Conservation (phyloP, 1,140 invertebrate genomes). For the Condylostylus longicornis region DNA sequence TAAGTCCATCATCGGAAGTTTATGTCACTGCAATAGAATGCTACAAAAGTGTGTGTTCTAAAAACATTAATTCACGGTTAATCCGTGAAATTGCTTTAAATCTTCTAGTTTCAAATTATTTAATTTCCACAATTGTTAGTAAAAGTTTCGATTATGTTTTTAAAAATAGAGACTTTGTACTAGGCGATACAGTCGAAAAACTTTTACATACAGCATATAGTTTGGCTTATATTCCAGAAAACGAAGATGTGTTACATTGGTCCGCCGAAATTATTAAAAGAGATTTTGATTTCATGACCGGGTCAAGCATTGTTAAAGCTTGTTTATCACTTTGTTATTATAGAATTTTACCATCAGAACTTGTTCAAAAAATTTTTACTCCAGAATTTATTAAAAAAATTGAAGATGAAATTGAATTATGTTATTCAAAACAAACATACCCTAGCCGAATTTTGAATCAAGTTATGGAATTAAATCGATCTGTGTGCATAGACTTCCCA, state of each 20-base stretch:
- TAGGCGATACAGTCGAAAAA: constrained; percentile 35
- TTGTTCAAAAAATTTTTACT: constrained; percentile 38
- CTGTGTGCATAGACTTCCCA: constrained; percentile 45
- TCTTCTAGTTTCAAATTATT: constrained; percentile 23
- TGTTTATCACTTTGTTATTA: constrained; percentile 35
- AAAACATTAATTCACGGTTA: constrained; percentile 29
- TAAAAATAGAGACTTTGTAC: constrained; percentile 24
- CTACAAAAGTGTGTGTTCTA: constrained; percentile 13
- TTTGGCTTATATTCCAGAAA: constrained; percentile 33
- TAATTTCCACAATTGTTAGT: constrained; percentile 32
- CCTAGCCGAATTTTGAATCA: constrained; percentile 34
- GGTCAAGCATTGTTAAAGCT: constrained; percentile 33
- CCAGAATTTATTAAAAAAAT: constrained; percentile 39
- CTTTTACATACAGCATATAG: constrained; percentile 33
- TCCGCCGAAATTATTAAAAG: constrained; percentile 21
- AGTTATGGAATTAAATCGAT: constrained; percentile 45
- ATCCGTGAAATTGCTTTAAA: constrained; percentile 30
- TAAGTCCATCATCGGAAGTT: too few relatives aligned
- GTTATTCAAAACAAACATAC: constrained; percentile 37
- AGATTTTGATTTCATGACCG: constrained; percentile 34
- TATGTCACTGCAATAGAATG: too few relatives aligned
- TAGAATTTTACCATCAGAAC: constrained; percentile 30
- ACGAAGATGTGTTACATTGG: constrained; percentile 23
- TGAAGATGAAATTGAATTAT: constrained; percentile 36
- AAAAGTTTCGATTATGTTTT: constrained; percentile 32